Base-by-base conservation (phyloP, 1,140 invertebrate genomes). In the Charaxes varanes region DNA sequence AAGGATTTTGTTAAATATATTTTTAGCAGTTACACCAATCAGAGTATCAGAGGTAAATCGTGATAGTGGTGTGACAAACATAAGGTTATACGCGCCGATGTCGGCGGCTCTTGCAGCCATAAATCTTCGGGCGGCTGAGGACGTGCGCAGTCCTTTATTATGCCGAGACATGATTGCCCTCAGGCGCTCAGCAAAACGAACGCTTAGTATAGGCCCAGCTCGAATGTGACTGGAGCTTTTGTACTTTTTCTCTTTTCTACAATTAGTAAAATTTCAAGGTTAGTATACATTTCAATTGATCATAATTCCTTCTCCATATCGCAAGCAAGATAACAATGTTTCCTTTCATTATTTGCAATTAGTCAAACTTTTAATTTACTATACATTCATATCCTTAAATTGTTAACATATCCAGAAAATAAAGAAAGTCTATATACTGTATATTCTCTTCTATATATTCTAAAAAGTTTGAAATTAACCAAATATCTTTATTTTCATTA, bases 141-240 rank as follows among this genome's bases (percentile, higher is more conserved):
- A 73, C 67, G 63, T 57, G 57, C 58, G 53, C 64, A 74, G 64
- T 62, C 72, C 73, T 77, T 73, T 70, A 80, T 80, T 80, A 77
- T 65, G 65, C 45, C 66, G 51, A 69, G 73, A 71, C 72, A 76
- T 80, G 76, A 77, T 77, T 71, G 72, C 50, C 76, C 71, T 54
- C 57, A 53, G 62, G 74, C 70, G 63, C 57, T 69, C 51, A 60
- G 64, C 68, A 62, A 68, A 71, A 66, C 63, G 62, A 74, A 73
- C 46, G 61, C 59, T 63, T 58, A 62, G 67, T 65, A 67, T 67
- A 69, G 53, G 62, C 51, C 59, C 52, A 31, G 34, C 49, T 38
- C 38, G 40, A 22, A 42, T 38, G 33, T 28, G 18, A 16, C 49
- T 32, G 44, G 38, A 44, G 40, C 55, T 62, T 62, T 62, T 58